A percentile compares a stretch with the other conserved stretches of the same genome.
Evolutionary conservation across 2,797 vertebrate species (phyloP).

Genomic region (Lophotriccus pileatus): DNA sequence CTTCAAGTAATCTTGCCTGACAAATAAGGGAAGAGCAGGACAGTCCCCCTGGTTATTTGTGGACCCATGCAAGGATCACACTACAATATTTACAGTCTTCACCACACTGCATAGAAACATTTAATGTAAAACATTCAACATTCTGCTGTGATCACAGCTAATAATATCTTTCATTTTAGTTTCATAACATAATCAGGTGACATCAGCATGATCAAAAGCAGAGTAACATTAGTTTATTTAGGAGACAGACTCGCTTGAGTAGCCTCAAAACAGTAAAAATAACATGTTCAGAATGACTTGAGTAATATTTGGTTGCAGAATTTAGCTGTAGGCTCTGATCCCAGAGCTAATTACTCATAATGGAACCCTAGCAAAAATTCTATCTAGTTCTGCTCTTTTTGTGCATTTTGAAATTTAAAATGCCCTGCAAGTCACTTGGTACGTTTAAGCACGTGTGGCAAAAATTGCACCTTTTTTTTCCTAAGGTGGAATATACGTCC

Average conservation of each 20-base stretch:
- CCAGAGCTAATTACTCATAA: not conserved
- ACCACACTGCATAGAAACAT: not conserved
- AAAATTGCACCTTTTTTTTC: not conserved
- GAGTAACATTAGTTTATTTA: not conserved
- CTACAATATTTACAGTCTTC: not conserved
- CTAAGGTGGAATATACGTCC: not conserved
- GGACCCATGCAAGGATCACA: not conserved
- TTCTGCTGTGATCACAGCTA: not conserved
- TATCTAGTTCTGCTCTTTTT: not conserved
- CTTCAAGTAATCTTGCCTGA: not conserved
- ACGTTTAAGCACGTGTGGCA: not conserved
- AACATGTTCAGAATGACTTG: not conserved
- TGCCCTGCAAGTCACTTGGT: not conserved
- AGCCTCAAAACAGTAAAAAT: not conserved
- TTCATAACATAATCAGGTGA: not conserved
- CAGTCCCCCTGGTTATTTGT: not conserved
- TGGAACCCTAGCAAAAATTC: not conserved
- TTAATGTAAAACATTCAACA: not conserved
- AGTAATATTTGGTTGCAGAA: not conserved
- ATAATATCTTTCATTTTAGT: not conserved
- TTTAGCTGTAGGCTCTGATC: not conserved
- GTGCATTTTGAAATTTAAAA: not conserved
- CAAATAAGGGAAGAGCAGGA: not conserved
- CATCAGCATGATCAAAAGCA: not conserved
- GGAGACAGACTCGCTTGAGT: not conserved